Evolutionary conservation across 2,888 invertebrate genomes (phyloP), one percentile per base, ranked within the genome.

Genomic region (Trisateles emortualis): DNA sequence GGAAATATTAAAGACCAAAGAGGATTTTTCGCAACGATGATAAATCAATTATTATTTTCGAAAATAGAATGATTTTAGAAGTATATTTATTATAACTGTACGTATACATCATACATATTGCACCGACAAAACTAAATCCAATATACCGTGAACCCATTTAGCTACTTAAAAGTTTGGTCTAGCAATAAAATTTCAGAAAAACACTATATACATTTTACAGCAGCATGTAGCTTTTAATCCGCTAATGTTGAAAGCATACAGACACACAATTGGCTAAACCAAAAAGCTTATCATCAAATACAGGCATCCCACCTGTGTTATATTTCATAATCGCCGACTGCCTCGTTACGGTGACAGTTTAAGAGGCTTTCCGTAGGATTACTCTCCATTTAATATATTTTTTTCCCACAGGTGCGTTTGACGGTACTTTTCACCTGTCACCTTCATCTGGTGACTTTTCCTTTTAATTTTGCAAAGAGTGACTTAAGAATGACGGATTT

Each of bases 321-420:
- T 75, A 78, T 80, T 74, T 78, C 78, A 79, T 83, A 81, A 83
- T 82, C 81, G 69, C 72, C 53, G 50, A 44, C 55, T 55, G 41
- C 62, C 71, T 68, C 72, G 68, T 69, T 68, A 74, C 75, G 72
- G 64, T 82, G 87, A 83, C 86, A 83, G 76, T 76, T 82, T 84
- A 80, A 83, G 79, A 76, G 78, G 81, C 78, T 83, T 78, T 78
- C 73, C 68, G 72, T 68, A 76, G 76, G 80, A 80, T 83, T 82
- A 83, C 73, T 67, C 59, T 71, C 67, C 77, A 78, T 84, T 86
- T 84, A 77, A 86, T 84, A 83, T 79, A 78, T 81, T 82, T 75
- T n/a, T 71, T 83, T 59, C 55, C 57, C 69, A 61, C 74, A 74
- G 72, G 71, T 71, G 60, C 74, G 69, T 65, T 62, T 60, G 70